Conservation (phyloP, 2,888 invertebrate species). For the Tiliacea citrago region DNA sequence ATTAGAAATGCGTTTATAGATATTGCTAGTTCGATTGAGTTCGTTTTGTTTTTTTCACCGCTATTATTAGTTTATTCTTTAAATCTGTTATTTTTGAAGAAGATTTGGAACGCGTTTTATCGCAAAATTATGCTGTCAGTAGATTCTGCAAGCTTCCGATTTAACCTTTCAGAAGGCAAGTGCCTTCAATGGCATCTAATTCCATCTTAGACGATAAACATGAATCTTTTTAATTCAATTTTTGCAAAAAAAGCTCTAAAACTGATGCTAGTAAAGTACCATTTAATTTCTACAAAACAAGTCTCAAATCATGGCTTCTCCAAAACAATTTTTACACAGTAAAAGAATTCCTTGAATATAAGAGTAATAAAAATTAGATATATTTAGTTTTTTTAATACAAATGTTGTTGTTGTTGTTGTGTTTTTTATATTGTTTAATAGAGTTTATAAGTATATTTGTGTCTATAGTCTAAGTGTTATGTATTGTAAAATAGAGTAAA, state of each 20-base stretch:
- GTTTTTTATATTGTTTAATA: too few species aligned
- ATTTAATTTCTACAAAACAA: too few species aligned
- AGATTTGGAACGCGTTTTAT: background rate
- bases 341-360: too few species aligned
- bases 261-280: background rate
- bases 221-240: background rate
- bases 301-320: too few species aligned
- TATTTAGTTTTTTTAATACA: too few species aligned
- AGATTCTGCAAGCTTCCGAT: background rate
- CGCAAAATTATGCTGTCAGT: background rate
- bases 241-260: too few species aligned
- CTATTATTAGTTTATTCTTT: background rate
- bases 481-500: too few species aligned
- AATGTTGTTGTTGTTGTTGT: too few species aligned
- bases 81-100: background rate
- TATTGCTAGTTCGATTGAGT: background rate
- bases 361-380: too few species aligned
- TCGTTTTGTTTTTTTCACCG: background rate
- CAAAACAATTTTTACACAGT: too few species aligned
- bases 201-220: background rate
- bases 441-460: too few species aligned
- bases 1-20: constrained; percentile 28
- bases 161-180: background rate
- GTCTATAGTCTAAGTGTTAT: too few species aligned
- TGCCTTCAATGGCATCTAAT: background rate